A percentile compares a stretch with the other conserved stretches of the same genome.
These are phyloP conservation scores for Heliconius cydno DNA, from an alignment of 2,888 invertebrate genomes.

Conservation along the genomic window DNA sequence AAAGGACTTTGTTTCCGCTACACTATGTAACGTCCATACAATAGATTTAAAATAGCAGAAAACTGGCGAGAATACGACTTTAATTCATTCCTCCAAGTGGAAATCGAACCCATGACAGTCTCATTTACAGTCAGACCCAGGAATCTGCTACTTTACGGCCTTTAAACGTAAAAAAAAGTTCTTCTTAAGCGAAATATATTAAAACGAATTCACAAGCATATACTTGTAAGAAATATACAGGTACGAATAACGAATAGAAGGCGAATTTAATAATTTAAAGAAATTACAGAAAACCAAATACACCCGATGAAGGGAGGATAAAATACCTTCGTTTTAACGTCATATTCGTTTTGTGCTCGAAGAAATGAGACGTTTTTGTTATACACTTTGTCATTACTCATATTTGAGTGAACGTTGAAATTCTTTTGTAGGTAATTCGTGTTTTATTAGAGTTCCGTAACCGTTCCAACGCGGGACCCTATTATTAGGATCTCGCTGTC, in stretches of 20 bases:
- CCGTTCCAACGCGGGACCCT: no score
- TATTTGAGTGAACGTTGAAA: slow-evolving; percentile 1
- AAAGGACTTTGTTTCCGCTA: no score
- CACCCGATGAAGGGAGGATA: not conserved
- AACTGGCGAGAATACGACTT: not conserved
- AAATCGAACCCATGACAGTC: not conserved
- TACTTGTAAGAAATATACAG: not conserved
- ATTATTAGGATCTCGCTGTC: no score
- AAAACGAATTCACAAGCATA: not conserved
- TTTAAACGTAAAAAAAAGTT: no score
- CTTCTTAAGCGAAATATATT: no score
- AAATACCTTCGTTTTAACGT: slow-evolving; percentile 2
- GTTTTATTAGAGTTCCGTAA: not conserved
- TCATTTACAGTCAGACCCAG: no score
- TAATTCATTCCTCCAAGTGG: not conserved
- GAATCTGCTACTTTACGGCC: no score
- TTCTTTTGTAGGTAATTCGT: slow-evolving; percentile 8
- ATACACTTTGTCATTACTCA: slow-evolving; percentile 17
- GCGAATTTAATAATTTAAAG: not conserved
- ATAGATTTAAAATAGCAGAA: not conserved
- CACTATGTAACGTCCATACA: not conserved
- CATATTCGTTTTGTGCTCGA: slow-evolving; percentile 5
- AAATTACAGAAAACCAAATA: slow-evolving; percentile 11
- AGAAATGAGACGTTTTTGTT: slow-evolving; percentile 5
- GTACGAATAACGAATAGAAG: not conserved